Evolutionary conservation across 2,888 invertebrate species (phyloP).

Genomic region (Pammene aurita): DNA sequence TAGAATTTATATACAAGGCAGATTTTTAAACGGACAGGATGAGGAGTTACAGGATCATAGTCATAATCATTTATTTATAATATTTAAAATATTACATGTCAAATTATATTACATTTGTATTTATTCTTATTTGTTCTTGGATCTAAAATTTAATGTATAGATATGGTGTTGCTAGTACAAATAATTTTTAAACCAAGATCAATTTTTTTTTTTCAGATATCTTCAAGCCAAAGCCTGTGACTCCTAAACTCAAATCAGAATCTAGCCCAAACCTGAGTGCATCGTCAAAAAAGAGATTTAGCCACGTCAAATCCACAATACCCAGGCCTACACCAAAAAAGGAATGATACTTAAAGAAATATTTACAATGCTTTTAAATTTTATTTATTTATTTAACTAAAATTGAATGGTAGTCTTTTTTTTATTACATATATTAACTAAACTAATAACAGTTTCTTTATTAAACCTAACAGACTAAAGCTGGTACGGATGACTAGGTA

Average conservation of each 20-base stretch:
- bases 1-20: too few species aligned
- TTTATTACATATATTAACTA: conserved; percentile 33
- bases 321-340: conserved; percentile 65
- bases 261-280: conserved; percentile 62
- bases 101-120: too few species aligned
- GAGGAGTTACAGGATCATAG: too few species aligned
- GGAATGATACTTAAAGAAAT: conserved; percentile 51
- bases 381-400: conserved; percentile 25
- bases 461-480: conserved; percentile 28
- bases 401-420: conserved; percentile 24
- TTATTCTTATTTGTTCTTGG: too few species aligned
- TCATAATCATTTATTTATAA: too few species aligned
- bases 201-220: conserved; percentile 57
- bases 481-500: conserved; percentile 45
- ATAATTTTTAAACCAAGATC: neutral
- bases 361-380: conserved; percentile 25
- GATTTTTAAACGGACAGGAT: too few species aligned
- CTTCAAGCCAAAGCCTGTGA: conserved; percentile 64
- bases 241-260: conserved; percentile 53
- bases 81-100: too few species aligned
- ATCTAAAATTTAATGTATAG: too few species aligned
- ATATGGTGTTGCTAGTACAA: too few species aligned
- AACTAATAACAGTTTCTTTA: conserved; percentile 31
- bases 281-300: conserved; percentile 66
- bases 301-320: conserved; percentile 76